Evolutionary conservation across 2,888 invertebrate species (phyloP).

Genomic region (Lysandra coridon): DNA sequence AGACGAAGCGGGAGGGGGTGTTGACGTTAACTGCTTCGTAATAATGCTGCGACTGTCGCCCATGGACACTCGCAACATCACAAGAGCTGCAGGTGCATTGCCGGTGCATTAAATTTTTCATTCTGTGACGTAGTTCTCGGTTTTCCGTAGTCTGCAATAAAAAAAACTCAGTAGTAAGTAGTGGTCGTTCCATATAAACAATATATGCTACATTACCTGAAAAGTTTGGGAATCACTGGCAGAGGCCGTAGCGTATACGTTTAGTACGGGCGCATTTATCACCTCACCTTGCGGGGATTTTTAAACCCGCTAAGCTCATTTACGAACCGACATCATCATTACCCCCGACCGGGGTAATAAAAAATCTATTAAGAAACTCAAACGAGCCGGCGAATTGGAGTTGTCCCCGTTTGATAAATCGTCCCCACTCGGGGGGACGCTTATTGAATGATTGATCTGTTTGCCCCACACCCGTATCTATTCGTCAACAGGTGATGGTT

Average conservation of each 20-base stretch:
- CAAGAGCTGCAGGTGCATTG: too few species aligned
- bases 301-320: constrained; percentile 13
- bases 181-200: too few species aligned
- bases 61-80: too few species aligned
- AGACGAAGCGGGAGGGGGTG: too few species aligned
- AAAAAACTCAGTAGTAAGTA: too few species aligned
- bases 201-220: neutral
- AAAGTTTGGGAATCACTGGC: neutral
- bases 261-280: constrained; percentile 15
- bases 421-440: constrained; percentile 48
- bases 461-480: constrained; percentile 50
- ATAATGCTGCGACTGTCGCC: too few species aligned
- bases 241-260: neutral
- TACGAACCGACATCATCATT: constrained; percentile 24
- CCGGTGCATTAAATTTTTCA: too few species aligned
- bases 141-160: too few species aligned
- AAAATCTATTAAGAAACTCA: constrained; percentile 37
- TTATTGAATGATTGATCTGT: constrained; percentile 79
- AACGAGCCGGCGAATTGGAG: constrained; percentile 38
- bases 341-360: constrained; percentile 30
- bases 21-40: too few species aligned
- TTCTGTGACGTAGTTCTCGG: too few species aligned
- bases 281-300: constrained; percentile 9
- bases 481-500: constrained; percentile 66
- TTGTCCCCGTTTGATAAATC: constrained; percentile 62